Base-by-base conservation (phyloP, 2,797 vertebrate genomes). In the Acipenser oxyrinchus region DNA sequence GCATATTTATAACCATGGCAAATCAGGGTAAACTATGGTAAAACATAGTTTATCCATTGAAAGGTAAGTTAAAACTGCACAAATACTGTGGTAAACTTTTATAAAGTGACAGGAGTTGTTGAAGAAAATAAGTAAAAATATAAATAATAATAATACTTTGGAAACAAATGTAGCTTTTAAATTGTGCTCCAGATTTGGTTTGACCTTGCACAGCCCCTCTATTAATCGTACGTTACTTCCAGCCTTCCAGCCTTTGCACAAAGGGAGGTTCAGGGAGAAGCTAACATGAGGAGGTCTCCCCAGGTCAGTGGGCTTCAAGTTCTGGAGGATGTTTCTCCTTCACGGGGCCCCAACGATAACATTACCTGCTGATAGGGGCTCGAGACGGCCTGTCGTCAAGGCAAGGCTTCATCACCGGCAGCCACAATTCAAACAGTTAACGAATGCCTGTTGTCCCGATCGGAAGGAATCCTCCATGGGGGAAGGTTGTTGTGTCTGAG, bases 341-440 rank as follows among this genome's bases (percentile, higher is more conserved):
- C 48, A 68, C 68, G 75, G 51, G 61, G 70, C 63, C 49, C 65
- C 71, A 69, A 69, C 8, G 51, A 57, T 65, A 84, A 71, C 60
- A 72, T 71, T 51, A 63, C 69, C 60, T 77, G 80, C 75, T 75
- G 81, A 88, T 88, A 79, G 69, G 82, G 87, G 88, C 73, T 72
- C 63, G 76, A 79, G 80, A 74, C 73, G 75, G 76, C 81, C 84
- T 87, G 78, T 86, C 86, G 82, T 67, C 78, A 80, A 68, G 63
- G 49, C 70, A 11, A 60, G 50, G 57, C 62, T 69, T 68, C 60
- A 65, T 66, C 66, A 8, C 15, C 67, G 70, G 75, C 70, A 62
- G 49, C 51, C 57, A 53, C 23, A 48, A 65, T 53, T 65, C 57
- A 65, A 65, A 65, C 23, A 53, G 64, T 55, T 65, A 55, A 53